These are phyloP conservation scores for Argyresthia goedartella DNA, from an alignment of 2,888 invertebrate genomes.

Conservation along the genomic window DNA sequence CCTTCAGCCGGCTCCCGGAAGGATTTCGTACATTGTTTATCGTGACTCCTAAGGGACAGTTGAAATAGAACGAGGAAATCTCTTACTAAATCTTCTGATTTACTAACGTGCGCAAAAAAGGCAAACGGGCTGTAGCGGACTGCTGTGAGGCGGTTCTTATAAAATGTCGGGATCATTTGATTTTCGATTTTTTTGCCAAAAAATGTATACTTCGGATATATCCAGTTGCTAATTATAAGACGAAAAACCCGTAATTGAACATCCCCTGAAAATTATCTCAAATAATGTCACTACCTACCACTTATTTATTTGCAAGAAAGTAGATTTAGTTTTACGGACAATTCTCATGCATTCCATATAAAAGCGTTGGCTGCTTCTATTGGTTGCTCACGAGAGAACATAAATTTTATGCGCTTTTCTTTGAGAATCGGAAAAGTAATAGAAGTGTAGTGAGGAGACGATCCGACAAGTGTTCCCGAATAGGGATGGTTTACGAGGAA, in stretches of 20 bases:
- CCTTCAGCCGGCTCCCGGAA: constrained; percentile 24
- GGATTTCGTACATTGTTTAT: constrained; percentile 39
- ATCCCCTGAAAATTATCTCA: no score
- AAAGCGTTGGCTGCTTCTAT: constrained; percentile 14
- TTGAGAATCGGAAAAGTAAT: constrained; percentile 18
- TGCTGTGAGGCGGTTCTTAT: no score
- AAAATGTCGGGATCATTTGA: no score
- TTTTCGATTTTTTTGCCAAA: no score
- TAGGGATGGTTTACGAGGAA: constrained; percentile 20
- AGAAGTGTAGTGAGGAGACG: constrained; percentile 20
- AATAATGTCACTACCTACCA: no score
- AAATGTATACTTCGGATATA: no score
- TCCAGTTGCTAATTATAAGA: no score
- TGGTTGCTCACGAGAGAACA: constrained; percentile 18
- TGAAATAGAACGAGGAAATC: constrained; percentile 29
- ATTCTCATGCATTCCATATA: neutral
- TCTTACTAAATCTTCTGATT: constrained; percentile 6
- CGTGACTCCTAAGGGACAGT: constrained; percentile 39
- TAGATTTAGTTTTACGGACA: no score
- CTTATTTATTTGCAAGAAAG: no score
- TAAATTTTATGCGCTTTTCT: constrained; percentile 27
- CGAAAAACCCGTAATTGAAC: no score
- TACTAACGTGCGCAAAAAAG: neutral
- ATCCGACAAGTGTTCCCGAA: constrained; percentile 20
- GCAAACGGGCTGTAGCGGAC: neutral